Percentiles rank a stretch among this genome's conserved stretches.
These are phyloP conservation scores for Rhopilema esculentum DNA, from an alignment of 30 jellyfish, hydroid and myxozoan species.

Conservation along the genomic window DNA sequence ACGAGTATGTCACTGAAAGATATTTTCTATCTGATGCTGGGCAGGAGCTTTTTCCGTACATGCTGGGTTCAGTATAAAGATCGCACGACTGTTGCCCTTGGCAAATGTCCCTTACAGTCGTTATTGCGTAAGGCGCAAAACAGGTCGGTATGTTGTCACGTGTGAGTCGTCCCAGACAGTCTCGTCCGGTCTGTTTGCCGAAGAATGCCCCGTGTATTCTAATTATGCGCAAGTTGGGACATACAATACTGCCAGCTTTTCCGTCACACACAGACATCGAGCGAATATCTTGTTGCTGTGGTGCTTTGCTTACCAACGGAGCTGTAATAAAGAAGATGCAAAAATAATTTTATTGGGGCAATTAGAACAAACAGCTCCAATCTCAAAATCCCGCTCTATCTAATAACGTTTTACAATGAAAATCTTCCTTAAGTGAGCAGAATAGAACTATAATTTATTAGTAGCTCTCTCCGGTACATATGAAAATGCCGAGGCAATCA, in stretches of 20 bases:
- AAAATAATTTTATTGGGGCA: too few species aligned
- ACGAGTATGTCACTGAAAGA: conserved; percentile 85
- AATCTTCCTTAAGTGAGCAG: too few species aligned
- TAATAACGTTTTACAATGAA: too few species aligned
- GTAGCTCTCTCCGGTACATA: too few species aligned
- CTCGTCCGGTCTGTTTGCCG: conserved; percentile 88
- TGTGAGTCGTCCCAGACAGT: conserved; percentile 83
- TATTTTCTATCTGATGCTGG: conserved; percentile 64
- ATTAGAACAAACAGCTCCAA: background rate
- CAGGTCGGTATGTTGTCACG: conserved; percentile 91
- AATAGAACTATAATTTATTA: too few species aligned
- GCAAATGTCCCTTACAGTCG: conserved; percentile 80
- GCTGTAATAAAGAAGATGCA: conserved; percentile 36
- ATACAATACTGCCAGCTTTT: conserved; percentile 79
- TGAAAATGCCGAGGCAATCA: too few species aligned
- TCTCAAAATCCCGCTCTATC: too few species aligned
- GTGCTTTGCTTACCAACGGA: conserved; percentile 32
- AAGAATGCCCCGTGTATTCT: conserved; percentile 88
- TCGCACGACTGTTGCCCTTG: conserved; percentile 99
- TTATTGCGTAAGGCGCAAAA: conserved; percentile 85
- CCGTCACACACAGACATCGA: conserved; percentile 84
- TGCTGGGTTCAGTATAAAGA: conserved; percentile 80
- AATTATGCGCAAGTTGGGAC: conserved; percentile 83
- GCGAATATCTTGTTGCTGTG: conserved; percentile 45
- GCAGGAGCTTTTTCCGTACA: conserved; percentile 89